Percentiles rank a stretch among this genome's conserved stretches.
Evolutionary conservation across 2,888 invertebrate genomes (phyloP).

Genomic region (Xanthia togata): DNA sequence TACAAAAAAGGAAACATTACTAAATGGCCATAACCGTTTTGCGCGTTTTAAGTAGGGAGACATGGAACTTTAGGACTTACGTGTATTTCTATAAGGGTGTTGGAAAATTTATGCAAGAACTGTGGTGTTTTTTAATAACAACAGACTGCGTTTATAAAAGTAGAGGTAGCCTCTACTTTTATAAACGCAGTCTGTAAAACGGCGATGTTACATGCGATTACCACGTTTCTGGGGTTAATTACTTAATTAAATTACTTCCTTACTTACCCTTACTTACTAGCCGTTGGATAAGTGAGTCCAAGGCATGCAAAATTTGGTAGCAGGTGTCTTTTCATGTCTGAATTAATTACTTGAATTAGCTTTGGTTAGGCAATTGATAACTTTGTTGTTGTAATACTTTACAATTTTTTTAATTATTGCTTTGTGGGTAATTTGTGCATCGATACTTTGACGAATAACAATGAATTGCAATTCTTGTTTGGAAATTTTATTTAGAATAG

Average conservation of each 20-base stretch:
- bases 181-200: conserved; percentile 72
- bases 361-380: conserved; percentile 2
- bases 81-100: conserved; percentile 38
- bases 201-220: conserved; percentile 79
- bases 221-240: conserved; percentile 78
- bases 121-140: conserved; percentile 40
- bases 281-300: conserved; percentile 59
- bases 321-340: conserved; percentile 41
- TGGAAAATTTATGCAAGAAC: conserved; percentile 16
- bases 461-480: not conserved
- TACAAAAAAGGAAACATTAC: conserved; percentile 76
- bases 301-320: conserved; percentile 36
- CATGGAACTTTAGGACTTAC: conserved; percentile 59
- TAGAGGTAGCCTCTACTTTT: conserved; percentile 73
- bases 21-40: conserved; percentile 68
- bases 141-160: too few relatives aligned
- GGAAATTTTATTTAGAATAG: not conserved
- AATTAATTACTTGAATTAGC: conserved; percentile 21
- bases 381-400: conserved; percentile 1
- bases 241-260: conserved; percentile 81
- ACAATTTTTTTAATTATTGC: conserved; percentile 1
- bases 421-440: not conserved
- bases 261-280: conserved; percentile 68
- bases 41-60: conserved; percentile 49
- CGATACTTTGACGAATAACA: not conserved